A percentile compares a stretch with the other conserved stretches of the same genome.
These are phyloP conservation scores for Drosophila borealis DNA, from an alignment of 2,888 invertebrate genomes.

Conservation along the genomic window DNA sequence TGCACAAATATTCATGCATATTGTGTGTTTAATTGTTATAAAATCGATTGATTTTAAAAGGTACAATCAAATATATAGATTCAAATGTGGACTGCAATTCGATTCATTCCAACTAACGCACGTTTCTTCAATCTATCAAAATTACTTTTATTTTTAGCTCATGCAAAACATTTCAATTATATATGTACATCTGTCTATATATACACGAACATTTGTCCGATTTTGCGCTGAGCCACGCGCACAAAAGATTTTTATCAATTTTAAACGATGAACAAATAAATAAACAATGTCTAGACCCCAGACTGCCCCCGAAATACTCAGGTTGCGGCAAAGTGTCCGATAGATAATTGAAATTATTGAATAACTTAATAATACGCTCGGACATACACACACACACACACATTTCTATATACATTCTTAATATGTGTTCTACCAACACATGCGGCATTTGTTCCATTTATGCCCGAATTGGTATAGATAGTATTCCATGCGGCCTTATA, in stretches of 20 bases:
- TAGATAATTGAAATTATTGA: conserved; percentile 52
- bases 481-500: conserved; percentile 21
- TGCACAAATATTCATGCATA: conserved; percentile 26
- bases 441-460: conserved; percentile 18
- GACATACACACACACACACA: conserved; percentile 3
- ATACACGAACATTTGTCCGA: conserved; percentile 5
- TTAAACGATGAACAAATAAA: conserved; percentile 15
- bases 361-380: conserved; percentile 34
- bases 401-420: neutral
- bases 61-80: neutral
- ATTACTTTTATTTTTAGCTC: conserved; percentile 30
- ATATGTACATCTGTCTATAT: neutral
- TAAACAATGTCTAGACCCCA: conserved; percentile 50
- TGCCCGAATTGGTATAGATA: conserved; percentile 27
- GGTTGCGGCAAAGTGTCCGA: conserved; percentile 34
- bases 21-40: conserved; percentile 5
- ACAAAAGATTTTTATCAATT: conserved; percentile 41
- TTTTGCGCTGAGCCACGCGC: conserved; percentile 30
- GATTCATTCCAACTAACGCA: conserved; percentile 3
- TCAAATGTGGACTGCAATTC: neutral
- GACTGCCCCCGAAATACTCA: conserved; percentile 30
- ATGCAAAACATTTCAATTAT: conserved; percentile 15
- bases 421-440: conserved; percentile 4
- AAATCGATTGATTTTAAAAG: conserved; percentile 10
- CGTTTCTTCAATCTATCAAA: neutral